Conservation (phyloP, 2,797 vertebrate genomes). For the Cynopterus sphinx region DNA sequence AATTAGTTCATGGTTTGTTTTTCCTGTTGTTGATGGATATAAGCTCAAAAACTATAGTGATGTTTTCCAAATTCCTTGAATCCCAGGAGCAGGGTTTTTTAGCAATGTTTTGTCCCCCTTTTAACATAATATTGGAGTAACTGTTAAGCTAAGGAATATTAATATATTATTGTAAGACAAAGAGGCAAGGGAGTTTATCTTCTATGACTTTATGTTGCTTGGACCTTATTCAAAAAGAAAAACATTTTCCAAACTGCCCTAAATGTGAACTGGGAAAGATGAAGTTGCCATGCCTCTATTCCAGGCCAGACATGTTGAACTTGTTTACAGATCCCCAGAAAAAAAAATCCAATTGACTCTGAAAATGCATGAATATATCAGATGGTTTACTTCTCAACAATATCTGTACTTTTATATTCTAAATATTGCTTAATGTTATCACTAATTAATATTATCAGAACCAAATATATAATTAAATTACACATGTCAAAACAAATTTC, state of each 20-base stretch:
- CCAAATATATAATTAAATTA: slow-evolving; percentile 1
- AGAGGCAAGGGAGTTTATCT: slow-evolving; percentile 4
- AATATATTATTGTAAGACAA: slow-evolving; percentile 31
- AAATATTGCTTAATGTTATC: slow-evolving; percentile 10
- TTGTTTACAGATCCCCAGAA: not conserved
- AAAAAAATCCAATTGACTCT: not conserved
- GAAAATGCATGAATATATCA: not conserved
- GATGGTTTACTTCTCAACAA: slow-evolving; percentile 30
- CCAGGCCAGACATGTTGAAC: not conserved
- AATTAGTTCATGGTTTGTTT: slow-evolving; percentile 11
- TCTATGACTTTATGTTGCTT: slow-evolving; percentile 27
- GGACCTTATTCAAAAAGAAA: slow-evolving; percentile 54
- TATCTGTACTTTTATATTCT: not conserved
- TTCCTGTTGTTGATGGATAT: slow-evolving; percentile 14
- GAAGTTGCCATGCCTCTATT: not conserved
- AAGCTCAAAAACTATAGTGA: not conserved
- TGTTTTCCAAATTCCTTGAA: slow-evolving; percentile 54
- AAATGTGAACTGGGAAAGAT: slow-evolving; percentile 26
- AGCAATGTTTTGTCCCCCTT: not conserved
- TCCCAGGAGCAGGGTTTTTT: slow-evolving; percentile 1
- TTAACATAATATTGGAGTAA: slow-evolving; percentile 35
- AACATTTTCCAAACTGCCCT: slow-evolving; percentile 37
- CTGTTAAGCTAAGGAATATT: not conserved
- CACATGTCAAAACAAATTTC: not conserved
- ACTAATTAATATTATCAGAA: slow-evolving; percentile 38